phyloP scores from a whole-genome alignment of 1,140 invertebrate species.

The Leptinotarsa undecemlineata region DNA sequence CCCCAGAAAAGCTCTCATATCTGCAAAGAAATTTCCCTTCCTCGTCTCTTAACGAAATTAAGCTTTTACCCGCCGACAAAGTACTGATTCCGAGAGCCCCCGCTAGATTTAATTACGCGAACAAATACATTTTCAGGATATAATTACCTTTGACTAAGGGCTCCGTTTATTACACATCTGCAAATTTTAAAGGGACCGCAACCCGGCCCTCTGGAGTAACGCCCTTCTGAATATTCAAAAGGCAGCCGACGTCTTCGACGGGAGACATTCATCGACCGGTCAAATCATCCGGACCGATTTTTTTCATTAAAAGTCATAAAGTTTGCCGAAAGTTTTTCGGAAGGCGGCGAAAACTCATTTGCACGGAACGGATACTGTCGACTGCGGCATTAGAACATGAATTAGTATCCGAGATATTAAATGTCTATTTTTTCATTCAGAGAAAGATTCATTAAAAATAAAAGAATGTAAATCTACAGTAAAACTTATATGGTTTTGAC shows the following conservation, averaged over 20 bases:
- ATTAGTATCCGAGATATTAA: not conserved
- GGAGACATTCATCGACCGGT: slow-evolving; percentile 12
- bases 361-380: not conserved
- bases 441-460: not conserved
- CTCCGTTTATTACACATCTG: slow-evolving; percentile 24
- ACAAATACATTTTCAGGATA: slow-evolving; percentile 18
- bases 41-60: slow-evolving; percentile 6
- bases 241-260: slow-evolving; percentile 21
- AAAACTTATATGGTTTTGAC: too few species aligned
- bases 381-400: not conserved
- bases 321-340: not conserved
- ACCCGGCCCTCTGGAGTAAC: slow-evolving; percentile 3
- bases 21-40: not conserved
- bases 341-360: not conserved
- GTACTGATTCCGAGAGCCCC: not conserved
- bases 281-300: not conserved
- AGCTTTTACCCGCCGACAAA: not conserved
- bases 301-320: slow-evolving; percentile 8
- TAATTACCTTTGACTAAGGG: slow-evolving; percentile 19
- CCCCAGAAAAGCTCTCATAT: not conserved
- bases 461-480: too few species aligned
- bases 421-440: not conserved
- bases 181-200: slow-evolving; percentile 23
- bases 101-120: slow-evolving; percentile 15
- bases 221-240: slow-evolving; percentile 24